Evolutionary conservation across 35 echinoderm and acorn worm species (phyloP).

Genomic region (Ophiothrix spiculata): DNA sequence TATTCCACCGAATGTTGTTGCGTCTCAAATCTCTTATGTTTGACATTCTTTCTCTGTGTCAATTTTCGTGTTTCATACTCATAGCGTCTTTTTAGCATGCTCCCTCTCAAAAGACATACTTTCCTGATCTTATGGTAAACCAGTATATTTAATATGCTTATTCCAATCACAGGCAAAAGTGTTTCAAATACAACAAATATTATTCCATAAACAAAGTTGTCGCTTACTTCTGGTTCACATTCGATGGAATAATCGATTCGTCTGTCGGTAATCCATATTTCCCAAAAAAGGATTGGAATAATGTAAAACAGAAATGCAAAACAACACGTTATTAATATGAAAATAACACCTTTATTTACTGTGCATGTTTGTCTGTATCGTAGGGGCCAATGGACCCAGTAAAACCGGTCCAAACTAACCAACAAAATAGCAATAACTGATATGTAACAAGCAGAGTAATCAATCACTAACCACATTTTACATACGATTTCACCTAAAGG

Average conservation of each 20-base stretch:
- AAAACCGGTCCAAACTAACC: not conserved
- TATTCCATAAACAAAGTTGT: not conserved
- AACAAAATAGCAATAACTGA: not conserved
- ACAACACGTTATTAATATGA: not conserved
- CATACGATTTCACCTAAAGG: not conserved
- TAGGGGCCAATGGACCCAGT: not conserved
- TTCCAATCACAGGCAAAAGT: not conserved
- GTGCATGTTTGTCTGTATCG: not conserved
- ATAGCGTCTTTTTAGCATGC: not conserved
- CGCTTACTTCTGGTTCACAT: not conserved
- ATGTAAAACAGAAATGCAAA: not conserved
- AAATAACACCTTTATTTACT: not conserved
- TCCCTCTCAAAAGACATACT: not conserved
- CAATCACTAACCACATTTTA: not conserved
- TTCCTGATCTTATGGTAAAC: not conserved
- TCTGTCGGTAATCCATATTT: not conserved
- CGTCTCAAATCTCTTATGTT: not conserved
- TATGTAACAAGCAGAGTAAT: not conserved
- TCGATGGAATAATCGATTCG: not conserved
- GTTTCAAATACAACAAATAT: not conserved
- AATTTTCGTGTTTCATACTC: not conserved
- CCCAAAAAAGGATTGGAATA: not conserved
- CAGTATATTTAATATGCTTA: not conserved
- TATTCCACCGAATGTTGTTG: not conserved
- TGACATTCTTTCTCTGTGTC: not conserved